These are phyloP conservation scores for Hoplostethus mediterraneus DNA, from an alignment of 2,797 vertebrate species.

Conservation along the genomic window DNA sequence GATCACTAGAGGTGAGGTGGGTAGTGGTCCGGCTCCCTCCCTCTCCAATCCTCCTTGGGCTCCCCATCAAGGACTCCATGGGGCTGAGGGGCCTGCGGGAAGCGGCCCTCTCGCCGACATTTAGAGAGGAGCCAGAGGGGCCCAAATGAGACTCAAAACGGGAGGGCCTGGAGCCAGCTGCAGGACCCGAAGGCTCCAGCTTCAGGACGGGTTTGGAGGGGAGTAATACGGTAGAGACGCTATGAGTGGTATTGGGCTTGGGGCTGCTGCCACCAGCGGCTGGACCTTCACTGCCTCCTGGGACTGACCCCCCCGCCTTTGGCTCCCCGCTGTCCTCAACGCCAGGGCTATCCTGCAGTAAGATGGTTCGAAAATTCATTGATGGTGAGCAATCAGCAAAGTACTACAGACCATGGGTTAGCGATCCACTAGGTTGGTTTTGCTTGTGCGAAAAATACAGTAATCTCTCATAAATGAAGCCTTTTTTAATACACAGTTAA, in stretches of 20 bases:
- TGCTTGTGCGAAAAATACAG: neutral
- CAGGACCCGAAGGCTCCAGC: slow-evolving; percentile 24
- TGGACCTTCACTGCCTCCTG: neutral
- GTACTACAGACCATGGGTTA: neutral
- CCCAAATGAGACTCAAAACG: slow-evolving; percentile 7
- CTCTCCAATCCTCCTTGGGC: slow-evolving; percentile 37
- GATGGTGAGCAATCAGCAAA: neutral
- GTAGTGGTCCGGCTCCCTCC: slow-evolving; percentile 9
- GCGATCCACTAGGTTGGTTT: neutral
- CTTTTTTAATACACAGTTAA: too few relatives aligned
- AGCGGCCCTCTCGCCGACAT: neutral
- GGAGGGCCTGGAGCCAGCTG: slow-evolving; percentile 20
- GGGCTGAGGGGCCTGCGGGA: slow-evolving; percentile 60
- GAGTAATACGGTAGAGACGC: slow-evolving; percentile 6
- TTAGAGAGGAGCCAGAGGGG: neutral
- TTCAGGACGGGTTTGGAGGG: slow-evolving; percentile 56
- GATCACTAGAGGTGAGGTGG: slow-evolving; percentile 50
- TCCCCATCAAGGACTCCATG: slow-evolving; percentile 70
- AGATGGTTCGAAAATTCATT: neutral
- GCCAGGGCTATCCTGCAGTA: slow-evolving; percentile 46
- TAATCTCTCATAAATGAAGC: neutral
- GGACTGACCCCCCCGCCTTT: slow-evolving; percentile 10
- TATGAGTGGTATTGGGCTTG: neutral
- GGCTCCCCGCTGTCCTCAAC: slow-evolving; percentile 21
- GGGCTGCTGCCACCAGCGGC: slow-evolving; percentile 7